These are phyloP conservation scores for Heterotilapia buettikoferi DNA, from an alignment of 2,113 vertebrate species.

Conservation along the genomic window DNA sequence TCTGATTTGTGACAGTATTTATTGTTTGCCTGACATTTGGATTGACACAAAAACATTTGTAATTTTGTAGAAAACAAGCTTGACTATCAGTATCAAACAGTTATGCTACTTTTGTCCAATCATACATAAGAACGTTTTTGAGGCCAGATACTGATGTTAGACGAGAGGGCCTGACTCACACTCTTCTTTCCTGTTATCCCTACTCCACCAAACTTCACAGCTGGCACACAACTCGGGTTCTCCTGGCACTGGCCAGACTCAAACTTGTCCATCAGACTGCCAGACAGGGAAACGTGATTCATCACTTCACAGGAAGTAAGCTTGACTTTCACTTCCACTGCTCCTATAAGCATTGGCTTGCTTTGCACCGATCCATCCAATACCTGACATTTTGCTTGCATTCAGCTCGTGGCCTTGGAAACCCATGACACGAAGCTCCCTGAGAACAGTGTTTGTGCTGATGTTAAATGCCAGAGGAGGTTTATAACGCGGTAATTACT, in stretches of 20 bases:
- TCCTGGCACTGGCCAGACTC: background rate
- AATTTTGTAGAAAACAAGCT: background rate
- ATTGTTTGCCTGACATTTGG: background rate
- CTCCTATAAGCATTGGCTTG: background rate
- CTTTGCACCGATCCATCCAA: background rate
- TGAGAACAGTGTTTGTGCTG: background rate
- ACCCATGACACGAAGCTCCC: background rate
- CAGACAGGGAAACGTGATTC: background rate
- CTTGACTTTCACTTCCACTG: background rate
- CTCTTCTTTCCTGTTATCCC: background rate
- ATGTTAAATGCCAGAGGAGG: background rate
- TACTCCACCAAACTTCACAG: background rate
- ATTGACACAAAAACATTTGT: background rate
- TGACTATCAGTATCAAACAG: background rate
- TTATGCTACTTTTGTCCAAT: background rate
- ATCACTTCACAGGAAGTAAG: background rate
- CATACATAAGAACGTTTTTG: background rate
- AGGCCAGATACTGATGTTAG: background rate
- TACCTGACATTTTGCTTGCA: background rate
- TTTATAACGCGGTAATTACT: accelerated
- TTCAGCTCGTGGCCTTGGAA: background rate
- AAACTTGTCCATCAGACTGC: background rate
- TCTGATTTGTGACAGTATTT: background rate
- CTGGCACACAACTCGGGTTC: background rate
- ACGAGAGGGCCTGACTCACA: background rate